Base-by-base conservation (phyloP, 2,888 invertebrate genomes). In the Drosophila recens region DNA sequence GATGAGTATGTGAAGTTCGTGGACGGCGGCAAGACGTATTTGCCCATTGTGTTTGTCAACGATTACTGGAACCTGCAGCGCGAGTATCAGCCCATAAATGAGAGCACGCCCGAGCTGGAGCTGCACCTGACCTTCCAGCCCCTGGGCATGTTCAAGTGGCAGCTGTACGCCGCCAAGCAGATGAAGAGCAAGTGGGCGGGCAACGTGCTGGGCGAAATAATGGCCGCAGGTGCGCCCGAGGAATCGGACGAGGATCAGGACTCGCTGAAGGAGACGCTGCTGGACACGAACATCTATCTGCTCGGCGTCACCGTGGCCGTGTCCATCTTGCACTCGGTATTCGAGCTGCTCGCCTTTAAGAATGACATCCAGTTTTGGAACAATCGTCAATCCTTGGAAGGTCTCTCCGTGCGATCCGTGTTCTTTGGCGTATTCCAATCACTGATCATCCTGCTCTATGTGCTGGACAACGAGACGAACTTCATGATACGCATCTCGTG, bases 291-390 rank as follows among this genome's bases (percentile, higher is more conserved):
- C 90, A 98, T 99, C 0, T 98, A 98, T 91, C 94, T 99, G 38
- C 94, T 99, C 42, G 99, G 95, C 4, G 92, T 99, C 62, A 99
- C 99, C 2, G 95, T 99, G 70, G 94, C 96, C 58, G 96, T 99
- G 0, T 99, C 99, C 0, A 95, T 99, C 66, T 94, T 99, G 20
- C 99, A 99, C 93, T 99, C 98, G 66, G 95, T 99, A 73, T 99
- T 99, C 94, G 99, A 99, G 93, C 95, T 99, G 81, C 94, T 99
- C 63, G 99, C 99, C 46, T 99, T 99, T 93, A 99, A 99, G 94
- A 99, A 99, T 93, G 99, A 99, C 92, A 99, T 99, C 90, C 99
- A 99, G 93, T 99, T 99, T 92, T 99, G 99, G 99, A 98, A 98
- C 88, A 98, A 98, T 90, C 95, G 99, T 15, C 98, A 99, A 91